phyloP scores from a whole-genome alignment of 2,797 vertebrate genomes.

The Oceanodroma leucorhoa region DNA sequence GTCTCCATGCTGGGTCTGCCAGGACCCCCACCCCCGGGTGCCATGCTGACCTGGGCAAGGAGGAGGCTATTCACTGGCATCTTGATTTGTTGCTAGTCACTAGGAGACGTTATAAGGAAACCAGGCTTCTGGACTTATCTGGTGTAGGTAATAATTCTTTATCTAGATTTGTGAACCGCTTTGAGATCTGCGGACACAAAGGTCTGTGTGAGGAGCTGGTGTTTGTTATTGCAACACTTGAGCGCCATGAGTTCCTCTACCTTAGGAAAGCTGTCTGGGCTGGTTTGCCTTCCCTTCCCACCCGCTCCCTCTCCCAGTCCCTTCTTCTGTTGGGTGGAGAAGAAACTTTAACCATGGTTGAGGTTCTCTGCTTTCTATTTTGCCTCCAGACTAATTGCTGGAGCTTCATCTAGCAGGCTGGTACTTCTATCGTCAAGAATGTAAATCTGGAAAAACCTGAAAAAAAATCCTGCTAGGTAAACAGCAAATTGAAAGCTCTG shows the following conservation, averaged over 20 bases:
- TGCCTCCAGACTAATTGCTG: background rate
- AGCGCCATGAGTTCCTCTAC: background rate
- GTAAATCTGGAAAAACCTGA: slow-evolving; percentile 36
- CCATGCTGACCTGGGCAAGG: rapidly evolving
- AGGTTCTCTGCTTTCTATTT: background rate
- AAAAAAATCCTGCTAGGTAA: background rate
- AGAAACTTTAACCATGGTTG: background rate
- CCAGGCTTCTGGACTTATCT: background rate
- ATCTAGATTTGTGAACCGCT: background rate
- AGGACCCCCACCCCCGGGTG: background rate
- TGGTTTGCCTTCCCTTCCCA: background rate
- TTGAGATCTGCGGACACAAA: background rate
- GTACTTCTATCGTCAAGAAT: background rate
- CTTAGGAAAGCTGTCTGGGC: background rate
- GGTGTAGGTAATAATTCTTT: background rate
- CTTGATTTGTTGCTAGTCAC: background rate
- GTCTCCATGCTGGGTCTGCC: background rate
- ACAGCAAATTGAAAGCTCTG: background rate
- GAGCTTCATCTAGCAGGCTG: background rate
- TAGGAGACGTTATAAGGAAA: background rate
- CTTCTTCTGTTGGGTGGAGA: background rate
- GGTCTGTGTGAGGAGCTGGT: background rate
- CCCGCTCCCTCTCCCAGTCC: background rate
- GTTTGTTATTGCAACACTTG: background rate
- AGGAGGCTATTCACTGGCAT: background rate